Conservation (phyloP, 35 echinoderm and acorn worm genomes). For the Strongylocentrotus purpuratus region DNA sequence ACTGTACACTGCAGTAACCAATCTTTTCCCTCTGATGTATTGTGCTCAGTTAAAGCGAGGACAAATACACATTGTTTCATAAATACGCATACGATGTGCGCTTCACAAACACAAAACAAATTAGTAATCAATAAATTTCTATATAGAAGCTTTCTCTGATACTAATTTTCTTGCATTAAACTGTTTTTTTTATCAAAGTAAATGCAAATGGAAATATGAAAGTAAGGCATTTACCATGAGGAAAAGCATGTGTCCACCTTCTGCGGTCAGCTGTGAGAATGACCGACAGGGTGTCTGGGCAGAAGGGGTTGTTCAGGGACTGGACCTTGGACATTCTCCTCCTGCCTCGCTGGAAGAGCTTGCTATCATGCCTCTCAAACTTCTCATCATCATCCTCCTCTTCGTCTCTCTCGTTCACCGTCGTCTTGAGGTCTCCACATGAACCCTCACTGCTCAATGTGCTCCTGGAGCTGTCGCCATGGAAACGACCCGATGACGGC, state of each 20-base stretch:
- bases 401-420: neutral
- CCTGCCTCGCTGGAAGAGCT: constrained; percentile 65
- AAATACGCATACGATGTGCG: too few relatives aligned
- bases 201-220: neutral
- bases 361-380: constrained; percentile 72
- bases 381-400: constrained; percentile 60
- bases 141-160: too few relatives aligned
- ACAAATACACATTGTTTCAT: too few relatives aligned
- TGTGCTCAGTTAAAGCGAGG: too few relatives aligned
- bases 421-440: neutral
- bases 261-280: constrained; percentile 81
- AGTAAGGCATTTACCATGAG: constrained; percentile 62
- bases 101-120: too few relatives aligned
- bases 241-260: constrained; percentile 97
- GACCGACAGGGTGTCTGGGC: constrained; percentile 59
- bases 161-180: too few relatives aligned
- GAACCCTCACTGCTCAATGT: neutral
- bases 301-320: constrained; percentile 84
- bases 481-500: neutral
- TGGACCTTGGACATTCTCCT: constrained; percentile 19
- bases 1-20: too few relatives aligned
- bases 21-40: too few relatives aligned
- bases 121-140: too few relatives aligned
- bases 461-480: constrained; percentile 24
- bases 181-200: too few relatives aligned